phyloP scores from a whole-genome alignment of 2,797 vertebrate genomes.

The Danio kyathit region DNA sequence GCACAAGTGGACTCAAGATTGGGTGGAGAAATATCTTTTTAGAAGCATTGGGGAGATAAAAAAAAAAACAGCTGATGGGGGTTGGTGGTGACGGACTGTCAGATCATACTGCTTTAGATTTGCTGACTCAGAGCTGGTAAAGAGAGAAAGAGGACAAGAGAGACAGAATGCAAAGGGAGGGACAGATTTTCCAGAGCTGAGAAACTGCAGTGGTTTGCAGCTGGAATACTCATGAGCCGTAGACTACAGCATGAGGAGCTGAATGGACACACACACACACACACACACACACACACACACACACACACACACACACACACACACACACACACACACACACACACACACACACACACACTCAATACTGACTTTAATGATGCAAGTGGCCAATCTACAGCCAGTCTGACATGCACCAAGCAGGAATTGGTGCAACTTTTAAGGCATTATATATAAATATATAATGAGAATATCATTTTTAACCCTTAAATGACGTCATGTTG shows the following conservation, averaged over 20 bases:
- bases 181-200: slow-evolving; percentile 70
- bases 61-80: neutral
- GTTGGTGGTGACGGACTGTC: slow-evolving; percentile 21
- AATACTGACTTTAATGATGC: slow-evolving; percentile 24
- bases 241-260: slow-evolving; percentile 21
- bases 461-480: neutral
- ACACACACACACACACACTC: slow-evolving; percentile 1
- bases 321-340: too few species aligned
- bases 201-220: slow-evolving; percentile 84
- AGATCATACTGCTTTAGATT: slow-evolving; percentile 53
- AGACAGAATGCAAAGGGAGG: slow-evolving; percentile 31
- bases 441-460: neutral
- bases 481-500: neutral
- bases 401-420: slow-evolving; percentile 21
- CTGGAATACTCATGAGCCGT: slow-evolving; percentile 83
- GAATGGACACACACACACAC: slow-evolving; percentile 6
- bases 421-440: neutral
- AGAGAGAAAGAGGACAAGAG: slow-evolving; percentile 26
- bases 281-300: slow-evolving; percentile 18
- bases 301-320: too few species aligned
- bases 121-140: slow-evolving; percentile 65
- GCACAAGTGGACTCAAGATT: neutral
- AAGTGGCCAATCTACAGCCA: slow-evolving; percentile 16
- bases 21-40: neutral
- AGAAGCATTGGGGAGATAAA: rapidly evolving